These are phyloP conservation scores for Platerodrilus igneus DNA, from an alignment of 2,888 invertebrate genomes.

Conservation along the genomic window DNA sequence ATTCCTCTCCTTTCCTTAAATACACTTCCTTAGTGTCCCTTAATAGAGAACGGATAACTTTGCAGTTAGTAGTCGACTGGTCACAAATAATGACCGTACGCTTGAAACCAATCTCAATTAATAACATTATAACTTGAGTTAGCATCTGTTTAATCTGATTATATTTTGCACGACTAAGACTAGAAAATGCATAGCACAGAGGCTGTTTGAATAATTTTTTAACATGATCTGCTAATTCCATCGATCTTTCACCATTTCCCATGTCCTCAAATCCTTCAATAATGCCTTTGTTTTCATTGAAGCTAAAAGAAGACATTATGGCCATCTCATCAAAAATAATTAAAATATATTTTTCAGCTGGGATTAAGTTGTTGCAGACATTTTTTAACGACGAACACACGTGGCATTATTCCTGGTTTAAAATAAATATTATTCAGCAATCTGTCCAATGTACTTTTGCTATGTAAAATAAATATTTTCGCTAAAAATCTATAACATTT, in stretches of 20 bases:
- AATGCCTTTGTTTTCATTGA: slow-evolving; percentile 3
- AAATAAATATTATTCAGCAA: too few species aligned
- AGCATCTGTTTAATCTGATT: slow-evolving; percentile 2
- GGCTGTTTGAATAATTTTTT: slow-evolving; percentile 7
- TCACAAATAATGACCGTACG: slow-evolving; percentile 19
- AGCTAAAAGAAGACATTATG: not conserved
- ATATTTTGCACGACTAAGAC: slow-evolving; percentile 1
- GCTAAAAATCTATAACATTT: too few species aligned
- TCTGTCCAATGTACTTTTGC: too few species aligned
- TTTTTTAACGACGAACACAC: too few species aligned
- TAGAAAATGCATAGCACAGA: not conserved
- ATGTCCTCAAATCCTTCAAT: slow-evolving; percentile 18
- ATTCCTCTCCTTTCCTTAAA: slow-evolving; percentile 12
- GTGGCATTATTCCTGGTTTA: too few species aligned
- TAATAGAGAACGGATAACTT: slow-evolving; percentile 10
- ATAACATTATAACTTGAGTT: not conserved
- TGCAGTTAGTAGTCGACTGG: slow-evolving; percentile 13
- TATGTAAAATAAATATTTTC: too few species aligned
- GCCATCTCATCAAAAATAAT: slow-evolving; percentile 2
- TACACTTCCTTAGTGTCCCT: slow-evolving; percentile 8
- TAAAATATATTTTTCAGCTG: slow-evolving; percentile 2
- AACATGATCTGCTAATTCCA: slow-evolving; percentile 29
- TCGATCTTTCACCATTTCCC: slow-evolving; percentile 15
- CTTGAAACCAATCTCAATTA: slow-evolving; percentile 18
- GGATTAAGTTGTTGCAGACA: too few species aligned